A percentile compares a stretch with the other conserved stretches of the same genome.
Evolutionary conservation across 2,797 vertebrate species (phyloP).

Genomic region (Gymnothorax reevesii): DNA sequence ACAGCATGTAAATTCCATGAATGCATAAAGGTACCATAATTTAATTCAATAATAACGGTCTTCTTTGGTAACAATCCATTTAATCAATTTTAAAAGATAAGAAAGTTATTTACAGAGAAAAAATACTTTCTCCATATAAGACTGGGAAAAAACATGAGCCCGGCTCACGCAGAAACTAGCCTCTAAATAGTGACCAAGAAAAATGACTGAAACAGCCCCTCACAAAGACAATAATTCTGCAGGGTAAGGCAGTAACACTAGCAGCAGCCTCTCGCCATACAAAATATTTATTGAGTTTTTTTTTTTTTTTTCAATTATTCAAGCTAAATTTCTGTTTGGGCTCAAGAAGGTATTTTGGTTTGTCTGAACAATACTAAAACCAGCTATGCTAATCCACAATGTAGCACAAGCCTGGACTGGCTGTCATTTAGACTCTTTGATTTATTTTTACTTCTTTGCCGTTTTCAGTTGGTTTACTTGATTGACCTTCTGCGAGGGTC

Average conservation of each 20-base stretch:
- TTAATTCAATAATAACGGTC: too few relatives aligned
- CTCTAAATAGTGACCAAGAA: constrained; percentile 19
- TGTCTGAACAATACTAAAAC: constrained; percentile 3
- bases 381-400: not conserved
- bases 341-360: constrained; percentile 14
- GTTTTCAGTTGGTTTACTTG: constrained; percentile 72
- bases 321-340: not conserved
- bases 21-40: not conserved
- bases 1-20: not conserved
- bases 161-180: not conserved
- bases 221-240: not conserved
- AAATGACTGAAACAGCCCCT: constrained; percentile 27
- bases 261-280: not conserved
- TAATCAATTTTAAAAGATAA: not conserved
- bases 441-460: constrained; percentile 69
- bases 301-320: not conserved
- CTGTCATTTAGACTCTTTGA: constrained; percentile 71
- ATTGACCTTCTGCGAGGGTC: constrained; percentile 87
- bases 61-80: too few relatives aligned
- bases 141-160: not conserved
- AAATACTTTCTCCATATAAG: not conserved
- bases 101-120: not conserved
- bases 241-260: not conserved
- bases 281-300: not conserved
- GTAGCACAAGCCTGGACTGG: not conserved